Conservation (phyloP, 2,113 vertebrate species). For the Drymodes brunneopygia region DNA sequence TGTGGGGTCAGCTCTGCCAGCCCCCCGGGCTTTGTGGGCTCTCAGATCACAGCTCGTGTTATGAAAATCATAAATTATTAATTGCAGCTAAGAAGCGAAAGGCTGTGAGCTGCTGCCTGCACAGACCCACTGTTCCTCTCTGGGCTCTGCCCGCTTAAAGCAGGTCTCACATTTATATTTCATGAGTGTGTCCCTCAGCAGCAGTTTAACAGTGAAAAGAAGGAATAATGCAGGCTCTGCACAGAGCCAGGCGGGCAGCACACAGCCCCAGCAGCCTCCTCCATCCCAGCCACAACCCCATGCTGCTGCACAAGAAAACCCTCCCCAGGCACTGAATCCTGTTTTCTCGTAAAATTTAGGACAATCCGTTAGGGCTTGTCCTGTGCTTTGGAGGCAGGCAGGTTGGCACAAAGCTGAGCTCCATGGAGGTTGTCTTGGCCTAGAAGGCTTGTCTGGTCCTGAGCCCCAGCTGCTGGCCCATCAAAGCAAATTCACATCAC, state of each 20-base stretch:
- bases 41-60: not conserved
- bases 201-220: not conserved
- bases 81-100: not conserved
- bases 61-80: not conserved
- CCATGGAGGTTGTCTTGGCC: not conserved
- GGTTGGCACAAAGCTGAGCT: not conserved
- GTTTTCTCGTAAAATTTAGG: not conserved
- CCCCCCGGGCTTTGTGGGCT: not conserved
- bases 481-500: not conserved
- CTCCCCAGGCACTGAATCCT: not conserved
- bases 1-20: not conserved
- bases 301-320: not conserved
- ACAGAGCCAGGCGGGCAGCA: fast-evolving
- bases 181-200: not conserved
- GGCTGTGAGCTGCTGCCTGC: not conserved
- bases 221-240: fast-evolving
- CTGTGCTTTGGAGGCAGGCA: not conserved
- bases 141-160: not conserved
- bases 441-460: not conserved
- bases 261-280: not conserved
- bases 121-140: not conserved
- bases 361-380: not conserved
- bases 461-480: not conserved
- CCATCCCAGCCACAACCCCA: fast-evolving
- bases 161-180: constrained; percentile 17